Evolutionary conservation across 2,113 vertebrate species (phyloP).

Genomic region (Forbesichthys papilliferus): DNA sequence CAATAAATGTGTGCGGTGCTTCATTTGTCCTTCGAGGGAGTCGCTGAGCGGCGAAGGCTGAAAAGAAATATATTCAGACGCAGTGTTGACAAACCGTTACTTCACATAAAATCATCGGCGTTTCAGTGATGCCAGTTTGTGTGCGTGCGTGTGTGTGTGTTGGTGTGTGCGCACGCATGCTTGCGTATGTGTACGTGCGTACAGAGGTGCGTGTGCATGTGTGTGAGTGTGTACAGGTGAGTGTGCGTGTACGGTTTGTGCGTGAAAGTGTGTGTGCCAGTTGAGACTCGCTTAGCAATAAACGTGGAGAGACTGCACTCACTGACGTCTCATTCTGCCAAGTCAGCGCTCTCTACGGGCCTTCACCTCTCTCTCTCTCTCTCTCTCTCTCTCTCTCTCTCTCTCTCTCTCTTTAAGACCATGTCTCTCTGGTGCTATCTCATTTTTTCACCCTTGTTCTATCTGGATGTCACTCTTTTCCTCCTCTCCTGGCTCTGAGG

Average conservation of each 20-base stretch:
- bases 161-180: too few species aligned
- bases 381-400: slow-evolving; percentile 1
- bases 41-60: too few species aligned
- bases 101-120: too few species aligned
- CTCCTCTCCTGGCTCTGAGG: slow-evolving; percentile 6
- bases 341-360: slow-evolving; percentile 55
- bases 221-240: too few species aligned
- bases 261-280: neutral
- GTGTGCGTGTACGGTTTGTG: neutral
- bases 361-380: slow-evolving; percentile 23
- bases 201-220: too few species aligned
- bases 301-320: slow-evolving; percentile 42
- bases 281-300: slow-evolving; percentile 4
- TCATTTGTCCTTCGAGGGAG: too few species aligned
- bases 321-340: slow-evolving; percentile 56
- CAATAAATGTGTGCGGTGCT: too few species aligned
- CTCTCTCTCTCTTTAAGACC: neutral
- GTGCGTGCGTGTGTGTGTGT: too few species aligned
- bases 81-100: too few species aligned
- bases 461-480: neutral
- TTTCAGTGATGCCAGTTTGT: too few species aligned
- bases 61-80: too few species aligned
- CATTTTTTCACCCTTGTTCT: neutral
- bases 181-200: too few species aligned
- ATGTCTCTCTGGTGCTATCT: neutral